A percentile compares a stretch with the other conserved stretches of the same genome.
These are phyloP conservation scores for Egretta garzetta DNA, from an alignment of 2,113 vertebrate genomes.

Conservation along the genomic window DNA sequence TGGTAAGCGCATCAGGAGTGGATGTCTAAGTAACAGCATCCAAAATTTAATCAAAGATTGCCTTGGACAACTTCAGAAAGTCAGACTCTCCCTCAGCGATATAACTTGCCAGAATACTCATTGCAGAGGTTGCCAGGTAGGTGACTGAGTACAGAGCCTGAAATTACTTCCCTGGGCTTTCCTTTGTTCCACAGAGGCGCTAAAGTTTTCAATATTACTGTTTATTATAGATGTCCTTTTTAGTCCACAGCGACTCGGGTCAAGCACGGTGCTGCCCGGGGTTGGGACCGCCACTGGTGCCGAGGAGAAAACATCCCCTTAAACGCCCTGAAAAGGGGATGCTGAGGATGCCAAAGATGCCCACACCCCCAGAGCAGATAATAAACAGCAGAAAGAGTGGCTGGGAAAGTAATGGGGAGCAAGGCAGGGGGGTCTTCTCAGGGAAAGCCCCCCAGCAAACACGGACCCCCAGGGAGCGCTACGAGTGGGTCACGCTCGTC, in stretches of 20 bases:
- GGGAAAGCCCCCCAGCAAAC: not conserved
- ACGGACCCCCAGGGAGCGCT: accelerated
- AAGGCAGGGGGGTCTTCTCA: accelerated
- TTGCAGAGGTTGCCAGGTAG: slow-evolving; percentile 47
- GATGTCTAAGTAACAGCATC: slow-evolving; percentile 49
- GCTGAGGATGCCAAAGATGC: not conserved
- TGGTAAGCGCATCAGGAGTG: slow-evolving; percentile 47
- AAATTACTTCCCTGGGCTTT: slow-evolving; percentile 50
- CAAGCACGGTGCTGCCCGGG: not conserved
- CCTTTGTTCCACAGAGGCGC: slow-evolving; percentile 6
- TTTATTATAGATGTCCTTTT: not conserved
- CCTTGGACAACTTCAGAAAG: slow-evolving; percentile 51
- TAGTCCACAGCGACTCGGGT: accelerated
- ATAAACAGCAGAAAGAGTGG: not conserved
- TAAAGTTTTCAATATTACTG: slow-evolving; percentile 7
- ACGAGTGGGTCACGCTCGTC: accelerated
- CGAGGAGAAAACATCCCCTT: not conserved
- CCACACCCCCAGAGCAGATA: not conserved
- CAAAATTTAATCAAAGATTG: slow-evolving; percentile 61
- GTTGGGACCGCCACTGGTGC: not conserved
- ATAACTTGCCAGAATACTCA: slow-evolving; percentile 44
- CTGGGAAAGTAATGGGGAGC: not conserved
- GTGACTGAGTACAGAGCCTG: slow-evolving; percentile 49
- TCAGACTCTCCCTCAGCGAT: slow-evolving; percentile 25
- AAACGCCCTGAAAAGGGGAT: not conserved